phyloP scores from a whole-genome alignment of 2,888 invertebrate species.

The Scotopteryx bipunctaria region DNA sequence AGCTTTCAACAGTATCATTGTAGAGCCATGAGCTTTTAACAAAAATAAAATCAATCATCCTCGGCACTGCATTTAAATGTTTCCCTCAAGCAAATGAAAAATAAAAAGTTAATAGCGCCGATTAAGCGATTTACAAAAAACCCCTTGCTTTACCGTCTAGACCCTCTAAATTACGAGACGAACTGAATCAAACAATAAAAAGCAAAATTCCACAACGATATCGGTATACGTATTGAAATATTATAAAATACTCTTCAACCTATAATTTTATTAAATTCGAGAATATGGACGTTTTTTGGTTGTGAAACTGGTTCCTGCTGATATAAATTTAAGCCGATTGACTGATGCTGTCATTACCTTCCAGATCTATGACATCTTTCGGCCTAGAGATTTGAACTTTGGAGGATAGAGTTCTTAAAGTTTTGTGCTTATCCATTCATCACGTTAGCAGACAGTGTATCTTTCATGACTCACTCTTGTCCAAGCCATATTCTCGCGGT shows the following conservation, averaged over 20 bases:
- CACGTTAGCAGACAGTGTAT: no score
- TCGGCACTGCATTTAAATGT: conserved; percentile 21
- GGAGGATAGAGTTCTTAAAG: no score
- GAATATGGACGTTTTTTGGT: conserved; percentile 44
- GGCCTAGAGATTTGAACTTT: no score
- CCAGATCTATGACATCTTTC: no score
- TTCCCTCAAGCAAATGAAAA: conserved; percentile 27
- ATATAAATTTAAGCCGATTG: background rate
- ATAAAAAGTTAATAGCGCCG: conserved; percentile 32
- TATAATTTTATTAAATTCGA: conserved; percentile 82
- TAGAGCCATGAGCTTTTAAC: background rate
- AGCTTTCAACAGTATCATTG: no score
- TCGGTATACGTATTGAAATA: conserved; percentile 79
- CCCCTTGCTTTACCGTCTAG: conserved; percentile 65
- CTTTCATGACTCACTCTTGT: no score
- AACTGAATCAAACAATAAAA: conserved; percentile 77
- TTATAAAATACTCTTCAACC: conserved; percentile 78
- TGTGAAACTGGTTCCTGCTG: conserved; percentile 1
- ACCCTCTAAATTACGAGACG: conserved; percentile 73
- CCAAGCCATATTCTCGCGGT: no score
- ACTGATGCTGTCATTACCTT: no score
- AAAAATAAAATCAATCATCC: conserved; percentile 17
- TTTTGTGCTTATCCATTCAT: no score
- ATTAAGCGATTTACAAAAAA: conserved; percentile 32
- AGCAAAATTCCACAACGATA: conserved; percentile 78